A percentile compares a stretch with the other conserved stretches of the same genome.
These are phyloP conservation scores for Hoplodrina blanda DNA, from an alignment of 2,888 invertebrate species.

Conservation along the genomic window DNA sequence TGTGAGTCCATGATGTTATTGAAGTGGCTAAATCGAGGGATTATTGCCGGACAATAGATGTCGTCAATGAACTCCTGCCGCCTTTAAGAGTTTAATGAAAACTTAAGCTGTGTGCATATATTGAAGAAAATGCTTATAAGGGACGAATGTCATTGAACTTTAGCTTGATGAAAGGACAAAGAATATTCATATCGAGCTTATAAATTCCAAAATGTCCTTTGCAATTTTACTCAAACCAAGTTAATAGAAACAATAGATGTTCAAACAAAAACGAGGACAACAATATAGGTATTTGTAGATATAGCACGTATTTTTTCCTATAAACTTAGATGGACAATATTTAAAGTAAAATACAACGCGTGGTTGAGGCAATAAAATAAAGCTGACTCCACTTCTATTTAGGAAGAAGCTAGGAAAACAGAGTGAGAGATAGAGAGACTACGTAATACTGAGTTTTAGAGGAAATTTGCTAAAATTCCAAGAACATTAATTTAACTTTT, in stretches of 20 bases:
- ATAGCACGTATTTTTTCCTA: slow-evolving; percentile 33
- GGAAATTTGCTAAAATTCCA: too few relatives aligned
- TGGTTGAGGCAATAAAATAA: neutral
- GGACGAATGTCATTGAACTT: neutral
- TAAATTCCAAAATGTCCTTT: slow-evolving; percentile 1
- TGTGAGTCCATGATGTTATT: slow-evolving; percentile 55
- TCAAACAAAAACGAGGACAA: slow-evolving; percentile 5
- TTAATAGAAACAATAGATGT: slow-evolving; percentile 12
- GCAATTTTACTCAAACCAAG: slow-evolving; percentile 12
- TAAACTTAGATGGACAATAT: neutral
- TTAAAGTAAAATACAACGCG: neutral
- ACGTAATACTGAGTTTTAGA: neutral
- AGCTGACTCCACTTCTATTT: too few relatives aligned
- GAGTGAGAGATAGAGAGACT: too few relatives aligned
- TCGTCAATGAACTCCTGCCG: slow-evolving; percentile 62
- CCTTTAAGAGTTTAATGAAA: slow-evolving; percentile 48
- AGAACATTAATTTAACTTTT: neutral
- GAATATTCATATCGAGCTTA: neutral
- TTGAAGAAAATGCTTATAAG: slow-evolving; percentile 1
- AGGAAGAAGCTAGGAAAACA: too few relatives aligned
- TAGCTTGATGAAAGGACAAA: neutral
- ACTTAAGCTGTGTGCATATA: slow-evolving; percentile 28
- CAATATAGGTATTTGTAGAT: slow-evolving; percentile 34
- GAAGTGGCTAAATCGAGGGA: slow-evolving; percentile 66
- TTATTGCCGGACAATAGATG: slow-evolving; percentile 66